A percentile compares a stretch with the other conserved stretches of the same genome.
These are phyloP conservation scores for Todiramphus saurophagus DNA, from an alignment of 2,113 vertebrate species.

Conservation along the genomic window DNA sequence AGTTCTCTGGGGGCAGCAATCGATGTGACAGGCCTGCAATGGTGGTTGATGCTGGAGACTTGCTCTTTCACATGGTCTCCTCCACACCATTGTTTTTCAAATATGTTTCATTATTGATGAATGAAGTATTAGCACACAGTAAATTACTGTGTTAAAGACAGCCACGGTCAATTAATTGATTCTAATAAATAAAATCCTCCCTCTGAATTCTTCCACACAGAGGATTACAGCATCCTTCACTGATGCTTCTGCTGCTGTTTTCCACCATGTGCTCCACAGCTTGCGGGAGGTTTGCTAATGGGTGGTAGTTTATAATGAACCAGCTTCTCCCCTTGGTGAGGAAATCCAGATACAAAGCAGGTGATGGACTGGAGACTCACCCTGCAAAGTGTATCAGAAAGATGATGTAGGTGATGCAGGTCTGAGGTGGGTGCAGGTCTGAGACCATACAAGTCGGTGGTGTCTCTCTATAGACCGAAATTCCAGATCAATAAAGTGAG, in stretches of 20 bases:
- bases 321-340: neutral
- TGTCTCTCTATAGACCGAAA: neutral
- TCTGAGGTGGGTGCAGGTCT: too few relatives aligned
- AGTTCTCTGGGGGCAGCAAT: neutral
- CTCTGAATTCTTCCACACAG: neutral
- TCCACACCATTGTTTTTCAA: neutral
- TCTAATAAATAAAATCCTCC: neutral
- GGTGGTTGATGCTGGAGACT: neutral
- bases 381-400: neutral
- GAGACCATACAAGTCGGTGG: too few relatives aligned
- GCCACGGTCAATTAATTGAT: neutral
- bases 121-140: too few relatives aligned
- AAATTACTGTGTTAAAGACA: neutral
- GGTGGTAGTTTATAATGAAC: neutral
- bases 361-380: neutral
- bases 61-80: neutral
- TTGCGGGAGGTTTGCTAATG: neutral
- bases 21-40: fast-evolving
- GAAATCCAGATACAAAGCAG: neutral
- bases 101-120: neutral
- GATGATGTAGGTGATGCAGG: neutral
- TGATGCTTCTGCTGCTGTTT: neutral
- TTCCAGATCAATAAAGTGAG: neutral
- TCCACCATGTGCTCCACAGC: neutral
- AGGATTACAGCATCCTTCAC: neutral